Evolutionary conservation across 2,113 vertebrate species (phyloP).

Genomic region (Ctenomys sociabilis): DNA sequence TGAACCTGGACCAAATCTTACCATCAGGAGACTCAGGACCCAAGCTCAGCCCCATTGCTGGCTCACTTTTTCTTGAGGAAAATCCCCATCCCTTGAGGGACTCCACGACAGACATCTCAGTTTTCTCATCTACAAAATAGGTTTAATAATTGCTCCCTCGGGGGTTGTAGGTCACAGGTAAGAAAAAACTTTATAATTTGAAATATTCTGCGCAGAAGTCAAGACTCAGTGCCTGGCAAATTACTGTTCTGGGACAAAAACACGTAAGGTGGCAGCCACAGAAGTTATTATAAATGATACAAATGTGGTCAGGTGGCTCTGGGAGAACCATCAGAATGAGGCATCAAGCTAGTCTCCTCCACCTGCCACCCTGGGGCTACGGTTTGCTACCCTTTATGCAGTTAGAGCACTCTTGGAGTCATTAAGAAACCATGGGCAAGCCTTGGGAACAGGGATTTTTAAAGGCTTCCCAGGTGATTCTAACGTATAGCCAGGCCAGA

Average conservation of each 20-base stretch:
- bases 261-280: background rate
- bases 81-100: background rate
- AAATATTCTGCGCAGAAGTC: background rate
- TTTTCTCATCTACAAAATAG: constrained; percentile 31
- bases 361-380: background rate
- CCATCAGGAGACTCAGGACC: background rate
- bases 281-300: background rate
- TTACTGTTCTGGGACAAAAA: background rate
- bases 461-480: background rate
- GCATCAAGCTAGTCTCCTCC: background rate
- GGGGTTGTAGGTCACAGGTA: background rate
- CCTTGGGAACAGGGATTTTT: background rate
- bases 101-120: too few species aligned
- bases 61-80: background rate
- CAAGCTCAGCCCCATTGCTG: background rate
- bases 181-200: background rate
- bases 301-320: background rate
- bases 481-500: background rate
- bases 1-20: background rate
- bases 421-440: background rate
- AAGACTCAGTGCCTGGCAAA: background rate
- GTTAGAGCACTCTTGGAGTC: background rate
- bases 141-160: background rate
- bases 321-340: background rate
- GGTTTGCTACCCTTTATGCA: background rate